Evolutionary conservation across 2,797 vertebrate genomes (phyloP).

Genomic region (Hafferia zeledoni): DNA sequence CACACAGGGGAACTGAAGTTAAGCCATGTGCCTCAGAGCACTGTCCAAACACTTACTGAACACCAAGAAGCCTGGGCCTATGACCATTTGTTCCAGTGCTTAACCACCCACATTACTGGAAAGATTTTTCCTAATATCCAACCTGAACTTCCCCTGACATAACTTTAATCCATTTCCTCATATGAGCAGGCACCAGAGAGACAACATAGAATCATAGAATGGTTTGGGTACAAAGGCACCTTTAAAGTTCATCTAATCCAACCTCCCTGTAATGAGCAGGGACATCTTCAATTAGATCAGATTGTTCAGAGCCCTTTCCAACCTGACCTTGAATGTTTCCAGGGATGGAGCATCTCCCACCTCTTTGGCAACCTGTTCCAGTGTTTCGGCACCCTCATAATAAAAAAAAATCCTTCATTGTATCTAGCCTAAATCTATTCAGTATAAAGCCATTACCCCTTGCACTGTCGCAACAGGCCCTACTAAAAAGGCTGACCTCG

Average conservation of each 20-base stretch:
- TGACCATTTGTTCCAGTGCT: neutral
- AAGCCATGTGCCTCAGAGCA: fast-evolving
- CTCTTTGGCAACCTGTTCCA: neutral
- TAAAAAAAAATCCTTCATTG: neutral
- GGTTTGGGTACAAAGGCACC: neutral
- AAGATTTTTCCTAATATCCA: neutral
- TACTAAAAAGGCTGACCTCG: neutral
- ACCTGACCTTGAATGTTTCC: neutral
- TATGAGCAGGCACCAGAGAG: neutral
- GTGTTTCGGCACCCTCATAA: neutral
- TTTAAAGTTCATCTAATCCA: neutral
- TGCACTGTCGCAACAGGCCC: neutral
- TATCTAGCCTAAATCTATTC: neutral
- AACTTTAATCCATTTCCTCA: neutral
- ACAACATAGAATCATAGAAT: neutral
- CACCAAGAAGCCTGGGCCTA: fast-evolving
- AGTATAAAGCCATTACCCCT: neutral
- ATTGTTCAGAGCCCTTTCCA: neutral
- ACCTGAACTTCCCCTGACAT: neutral
- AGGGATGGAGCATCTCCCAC: neutral
- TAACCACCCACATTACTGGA: neutral
- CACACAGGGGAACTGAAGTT: neutral
- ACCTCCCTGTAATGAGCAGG: neutral
- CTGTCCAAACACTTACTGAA: neutral
- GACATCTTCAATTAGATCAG: neutral